Evolutionary conservation across 92 coral and sea anemone species (phyloP).

Genomic region (Porites rus): DNA sequence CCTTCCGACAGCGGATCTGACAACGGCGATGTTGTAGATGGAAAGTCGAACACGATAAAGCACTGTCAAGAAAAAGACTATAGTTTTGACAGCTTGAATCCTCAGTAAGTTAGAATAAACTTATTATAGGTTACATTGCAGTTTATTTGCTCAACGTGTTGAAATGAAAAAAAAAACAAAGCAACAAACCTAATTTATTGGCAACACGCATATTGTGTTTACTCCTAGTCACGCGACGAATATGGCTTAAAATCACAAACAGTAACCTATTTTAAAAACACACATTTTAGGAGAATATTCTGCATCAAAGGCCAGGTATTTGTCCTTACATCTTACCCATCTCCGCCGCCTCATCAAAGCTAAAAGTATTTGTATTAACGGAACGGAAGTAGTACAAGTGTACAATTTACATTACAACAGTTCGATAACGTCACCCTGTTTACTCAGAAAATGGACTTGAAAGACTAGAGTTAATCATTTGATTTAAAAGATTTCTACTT

Average conservation of each 20-base stretch:
- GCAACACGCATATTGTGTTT: no score
- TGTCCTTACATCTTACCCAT: background rate
- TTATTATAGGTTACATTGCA: background rate
- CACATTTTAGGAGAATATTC: no score
- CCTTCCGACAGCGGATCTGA: conserved; percentile 29
- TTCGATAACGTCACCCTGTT: background rate
- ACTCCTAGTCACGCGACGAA: no score
- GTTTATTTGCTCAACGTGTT: background rate
- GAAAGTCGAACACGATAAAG: background rate
- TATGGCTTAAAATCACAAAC: no score
- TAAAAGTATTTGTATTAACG: background rate
- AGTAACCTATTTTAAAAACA: no score
- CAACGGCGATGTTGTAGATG: conserved; percentile 10
- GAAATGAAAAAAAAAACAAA: background rate
- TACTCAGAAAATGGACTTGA: background rate
- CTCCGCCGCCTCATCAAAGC: background rate
- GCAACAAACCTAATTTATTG: background rate
- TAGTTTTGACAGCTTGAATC: conserved; percentile 9
- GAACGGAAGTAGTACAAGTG: background rate
- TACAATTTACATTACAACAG: conserved; percentile 15
- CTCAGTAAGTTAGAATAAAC: conserved; percentile 26
- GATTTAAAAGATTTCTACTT: no score
- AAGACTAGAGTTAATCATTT: background rate
- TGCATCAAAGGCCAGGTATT: no score
- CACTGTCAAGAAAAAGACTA: background rate